A percentile compares a stretch with the other conserved stretches of the same genome.
These are phyloP conservation scores for Lacerta viridis DNA, from an alignment of 2,797 vertebrate species.

Conservation along the genomic window DNA sequence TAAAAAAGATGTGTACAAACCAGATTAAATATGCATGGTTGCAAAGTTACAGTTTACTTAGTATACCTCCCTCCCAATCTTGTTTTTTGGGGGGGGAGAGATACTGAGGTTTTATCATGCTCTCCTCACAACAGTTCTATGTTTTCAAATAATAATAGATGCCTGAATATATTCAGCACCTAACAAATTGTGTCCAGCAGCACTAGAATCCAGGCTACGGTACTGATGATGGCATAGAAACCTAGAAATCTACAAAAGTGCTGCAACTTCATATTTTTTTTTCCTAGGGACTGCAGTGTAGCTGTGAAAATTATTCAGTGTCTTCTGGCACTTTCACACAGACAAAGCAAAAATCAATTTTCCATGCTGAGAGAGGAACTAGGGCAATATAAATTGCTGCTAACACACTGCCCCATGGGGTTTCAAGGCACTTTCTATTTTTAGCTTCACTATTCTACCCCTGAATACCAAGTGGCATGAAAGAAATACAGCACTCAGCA, in stretches of 20 bases:
- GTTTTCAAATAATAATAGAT: constrained; percentile 27
- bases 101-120: not conserved
- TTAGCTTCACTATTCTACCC: constrained; percentile 83
- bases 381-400: constrained; percentile 79
- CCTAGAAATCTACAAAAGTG: constrained; percentile 6
- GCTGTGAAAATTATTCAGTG: constrained; percentile 71
- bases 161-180: not conserved
- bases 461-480: constrained; percentile 80
- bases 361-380: constrained; percentile 78
- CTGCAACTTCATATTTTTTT: constrained; percentile 57
- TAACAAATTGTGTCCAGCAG: not conserved
- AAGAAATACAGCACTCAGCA: constrained; percentile 82
- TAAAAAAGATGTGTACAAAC: not conserved
- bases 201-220: not conserved
- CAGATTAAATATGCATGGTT: not conserved
- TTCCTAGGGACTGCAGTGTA: constrained; percentile 53
- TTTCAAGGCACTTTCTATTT: constrained; percentile 83
- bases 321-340: constrained; percentile 78
- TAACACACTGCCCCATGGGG: constrained; percentile 68
- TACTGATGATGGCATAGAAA: not conserved
- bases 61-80: not conserved
- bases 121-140: not conserved
- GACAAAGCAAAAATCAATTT: constrained; percentile 77
- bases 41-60: not conserved
- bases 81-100: not conserved